Evolutionary conservation across 2,113 vertebrate genomes (phyloP).

Genomic region (Tenrec ecaudatus): DNA sequence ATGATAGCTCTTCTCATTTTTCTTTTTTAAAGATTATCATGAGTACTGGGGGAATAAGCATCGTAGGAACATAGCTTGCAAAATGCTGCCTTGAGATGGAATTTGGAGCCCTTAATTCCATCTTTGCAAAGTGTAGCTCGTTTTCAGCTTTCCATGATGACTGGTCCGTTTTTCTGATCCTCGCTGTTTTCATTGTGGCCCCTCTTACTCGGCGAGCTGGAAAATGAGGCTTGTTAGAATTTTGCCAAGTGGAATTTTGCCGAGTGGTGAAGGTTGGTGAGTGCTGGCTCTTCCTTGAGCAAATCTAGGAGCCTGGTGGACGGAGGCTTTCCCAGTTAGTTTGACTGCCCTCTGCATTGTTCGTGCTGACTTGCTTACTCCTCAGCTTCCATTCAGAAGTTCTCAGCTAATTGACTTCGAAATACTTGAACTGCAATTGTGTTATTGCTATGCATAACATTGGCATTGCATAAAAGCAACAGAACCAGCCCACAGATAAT

Average conservation of each 20-base stretch:
- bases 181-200: background rate
- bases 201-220: background rate
- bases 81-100: background rate
- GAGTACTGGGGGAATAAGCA: background rate
- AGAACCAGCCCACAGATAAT: conserved; percentile 41
- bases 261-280: background rate
- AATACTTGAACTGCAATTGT: conserved; percentile 32
- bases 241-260: background rate
- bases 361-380: background rate
- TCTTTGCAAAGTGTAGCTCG: background rate
- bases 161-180: background rate
- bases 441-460: conserved; percentile 53
- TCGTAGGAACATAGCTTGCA: background rate
- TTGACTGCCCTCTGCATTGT: background rate
- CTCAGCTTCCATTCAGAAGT: conserved; percentile 55
- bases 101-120: background rate
- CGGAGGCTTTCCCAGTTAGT: background rate
- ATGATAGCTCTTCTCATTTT: background rate
- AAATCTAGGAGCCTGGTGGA: background rate
- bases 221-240: background rate
- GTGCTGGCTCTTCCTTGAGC: background rate
- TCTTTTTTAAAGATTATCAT: background rate
- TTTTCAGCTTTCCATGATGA: background rate
- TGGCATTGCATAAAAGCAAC: conserved; percentile 60
- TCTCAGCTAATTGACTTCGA: conserved; percentile 53